Evolutionary conservation across 2,113 vertebrate genomes (phyloP), one percentile per base, ranked within the genome.

Genomic region (Hypanus sabinus): DNA sequence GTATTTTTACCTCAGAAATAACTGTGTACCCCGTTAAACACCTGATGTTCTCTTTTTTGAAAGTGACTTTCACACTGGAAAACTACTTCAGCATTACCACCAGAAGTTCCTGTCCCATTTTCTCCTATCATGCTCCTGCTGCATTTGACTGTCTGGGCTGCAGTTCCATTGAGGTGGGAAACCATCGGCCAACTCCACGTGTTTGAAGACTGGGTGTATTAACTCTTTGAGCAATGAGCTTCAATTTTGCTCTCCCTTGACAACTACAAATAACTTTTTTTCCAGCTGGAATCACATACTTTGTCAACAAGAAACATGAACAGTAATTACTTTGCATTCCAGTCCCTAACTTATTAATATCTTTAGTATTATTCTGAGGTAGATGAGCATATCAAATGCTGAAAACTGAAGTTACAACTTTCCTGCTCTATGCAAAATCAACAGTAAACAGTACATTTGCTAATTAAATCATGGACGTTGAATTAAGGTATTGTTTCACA

Each of bases 1-100:
- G 91, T 93, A 20, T 73, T 93, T 36, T 93, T 38, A 93, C 70
- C 68, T 93, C 91, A 93, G 27, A 38, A 70, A 11, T 14, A 55
- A 38, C n/a, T 55, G 36, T 12, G 65, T 68, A 30, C 27, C 83
- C 14, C 20, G n/a, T 73, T 73, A 93, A 93, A 20, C 38, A 55
- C 12, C 70, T 55, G 68, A 20, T 73, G 20, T 73, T 46, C 70
- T 8, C 33, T 46, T 16, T 12, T 73, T 55, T 73, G 33, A 36
- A 38, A 20, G 12, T 70, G 65, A 92, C 22, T 38, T 92, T 92
- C 88, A 92, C 18, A 91, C 62, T 27, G 71, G 68, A 73, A 68
- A 38, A n/a, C n/a, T 71, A 92, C 27, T 18, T 10, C 71, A 38
- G 60, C 30, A 8, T 24, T 10, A 30, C 71, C 9, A 55, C 22